Conservation (phyloP, 2,113 vertebrate species). For the Ammodytes dubius region DNA sequence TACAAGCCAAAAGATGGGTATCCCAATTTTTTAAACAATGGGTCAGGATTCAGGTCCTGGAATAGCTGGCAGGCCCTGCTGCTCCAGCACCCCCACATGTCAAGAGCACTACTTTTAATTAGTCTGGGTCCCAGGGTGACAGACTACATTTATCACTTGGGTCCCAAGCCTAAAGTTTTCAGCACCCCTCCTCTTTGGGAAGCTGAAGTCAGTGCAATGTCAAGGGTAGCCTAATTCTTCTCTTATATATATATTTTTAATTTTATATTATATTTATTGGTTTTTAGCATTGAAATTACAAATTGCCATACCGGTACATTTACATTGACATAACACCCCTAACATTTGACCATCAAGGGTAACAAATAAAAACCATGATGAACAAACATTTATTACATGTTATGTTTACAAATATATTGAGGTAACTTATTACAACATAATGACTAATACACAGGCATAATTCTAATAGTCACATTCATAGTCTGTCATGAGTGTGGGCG, state of each 20-base stretch:
- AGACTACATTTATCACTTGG: conserved; percentile 65
- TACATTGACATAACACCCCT: no score
- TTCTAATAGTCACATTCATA: no score
- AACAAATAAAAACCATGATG: no score
- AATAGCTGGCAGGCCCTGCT: conserved; percentile 55
- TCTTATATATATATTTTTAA: no score
- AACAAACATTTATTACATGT: no score
- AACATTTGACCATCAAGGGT: no score
- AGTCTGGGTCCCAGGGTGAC: conserved; percentile 66
- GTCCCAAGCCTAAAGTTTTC: conserved; percentile 51
- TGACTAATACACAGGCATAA: no score
- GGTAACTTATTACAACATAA: no score
- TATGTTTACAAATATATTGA: no score
- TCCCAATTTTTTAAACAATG: conserved; percentile 31
- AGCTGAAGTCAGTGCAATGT: conserved; percentile 60
- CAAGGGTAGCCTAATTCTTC: conserved; percentile 39
- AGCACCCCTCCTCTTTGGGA: conserved; percentile 31
- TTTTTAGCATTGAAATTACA: not conserved
- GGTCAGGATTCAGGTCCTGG: conserved; percentile 57
- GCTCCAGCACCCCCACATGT: conserved; percentile 50
- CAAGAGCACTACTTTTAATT: conserved; percentile 71
- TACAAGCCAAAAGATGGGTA: conserved; percentile 41
- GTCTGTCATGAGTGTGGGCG: no score
- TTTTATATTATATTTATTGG: no score
- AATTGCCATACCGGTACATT: not conserved